A percentile compares a stretch with the other conserved stretches of the same genome.
Evolutionary conservation across 1,140 invertebrate genomes (phyloP).

Genomic region (Drosophila takahashii): DNA sequence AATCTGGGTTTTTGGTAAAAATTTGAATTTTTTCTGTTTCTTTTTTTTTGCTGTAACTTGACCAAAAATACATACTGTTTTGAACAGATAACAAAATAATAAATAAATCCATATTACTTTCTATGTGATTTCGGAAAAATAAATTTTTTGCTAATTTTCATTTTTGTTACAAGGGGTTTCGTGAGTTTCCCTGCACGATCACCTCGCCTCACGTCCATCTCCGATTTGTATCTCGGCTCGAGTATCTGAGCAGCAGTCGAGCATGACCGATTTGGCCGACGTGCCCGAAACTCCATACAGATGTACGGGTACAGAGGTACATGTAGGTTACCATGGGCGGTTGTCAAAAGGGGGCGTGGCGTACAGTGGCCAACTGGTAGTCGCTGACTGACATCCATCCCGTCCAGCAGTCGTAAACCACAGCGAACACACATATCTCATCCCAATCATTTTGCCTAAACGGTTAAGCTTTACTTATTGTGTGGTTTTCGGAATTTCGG

Average conservation of each 20-base stretch:
- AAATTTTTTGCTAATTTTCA: no score
- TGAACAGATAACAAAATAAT: no score
- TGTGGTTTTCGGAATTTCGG: constrained; percentile 11
- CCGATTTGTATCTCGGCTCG: constrained; percentile 29
- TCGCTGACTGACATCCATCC: constrained; percentile 16
- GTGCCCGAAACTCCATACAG: constrained; percentile 6
- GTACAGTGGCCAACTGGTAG: constrained; percentile 28
- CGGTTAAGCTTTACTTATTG: not conserved
- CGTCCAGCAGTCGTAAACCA: not conserved
- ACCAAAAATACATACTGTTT: no score
- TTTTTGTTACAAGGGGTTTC: not conserved
- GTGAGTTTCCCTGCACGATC: constrained; percentile 2
- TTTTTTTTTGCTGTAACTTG: no score
- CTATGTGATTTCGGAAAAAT: no score
- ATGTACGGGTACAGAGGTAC: not conserved
- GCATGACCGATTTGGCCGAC: constrained; percentile 26
- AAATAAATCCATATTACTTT: no score
- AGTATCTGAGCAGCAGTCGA: constrained; percentile 35
- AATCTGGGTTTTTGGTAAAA: no score
- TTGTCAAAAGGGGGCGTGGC: not conserved
- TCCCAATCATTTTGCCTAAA: constrained; percentile 65
- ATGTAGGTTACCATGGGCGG: constrained; percentile 34
- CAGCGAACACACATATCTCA: constrained; percentile 29
- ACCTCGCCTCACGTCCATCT: constrained; percentile 23
- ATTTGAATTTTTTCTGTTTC: no score